A percentile compares a stretch with the other conserved stretches of the same genome.
These are phyloP conservation scores for Hydrolagus colliei DNA, from an alignment of 2,797 vertebrate genomes.

Conservation along the genomic window DNA sequence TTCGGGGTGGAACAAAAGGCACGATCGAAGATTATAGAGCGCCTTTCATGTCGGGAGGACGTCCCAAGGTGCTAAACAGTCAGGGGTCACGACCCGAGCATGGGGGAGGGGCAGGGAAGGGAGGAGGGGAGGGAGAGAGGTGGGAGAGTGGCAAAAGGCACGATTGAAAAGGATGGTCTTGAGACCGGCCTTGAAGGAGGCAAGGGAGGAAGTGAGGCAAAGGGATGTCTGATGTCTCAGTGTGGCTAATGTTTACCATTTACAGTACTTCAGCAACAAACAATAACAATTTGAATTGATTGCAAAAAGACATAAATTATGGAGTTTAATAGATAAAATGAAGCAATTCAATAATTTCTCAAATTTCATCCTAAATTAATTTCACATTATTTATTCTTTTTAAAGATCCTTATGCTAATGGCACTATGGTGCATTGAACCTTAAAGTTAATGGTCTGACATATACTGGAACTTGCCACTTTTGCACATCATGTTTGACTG, in stretches of 20 bases:
- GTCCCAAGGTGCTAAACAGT: no score
- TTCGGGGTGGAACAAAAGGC: no score
- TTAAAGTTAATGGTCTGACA: neutral
- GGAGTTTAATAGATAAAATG: conserved; percentile 12
- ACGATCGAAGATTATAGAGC: no score
- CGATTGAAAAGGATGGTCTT: no score
- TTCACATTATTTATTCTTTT: neutral
- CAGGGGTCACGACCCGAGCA: no score
- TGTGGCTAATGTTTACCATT: neutral
- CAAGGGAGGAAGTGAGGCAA: no score
- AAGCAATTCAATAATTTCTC: neutral
- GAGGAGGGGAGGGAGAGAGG: no score
- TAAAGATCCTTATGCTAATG: neutral
- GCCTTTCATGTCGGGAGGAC: no score
- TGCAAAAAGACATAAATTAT: neutral
- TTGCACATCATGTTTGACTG: neutral
- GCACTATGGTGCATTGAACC: neutral
- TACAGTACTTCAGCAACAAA: neutral
- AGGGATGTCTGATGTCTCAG: neutral
- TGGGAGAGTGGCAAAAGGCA: no score
- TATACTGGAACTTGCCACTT: neutral
- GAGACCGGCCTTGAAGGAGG: no score
- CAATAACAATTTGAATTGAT: neutral
- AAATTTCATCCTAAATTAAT: neutral
- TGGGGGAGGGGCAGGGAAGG: no score